A percentile compares a stretch with the other conserved stretches of the same genome.
Evolutionary conservation across 2,113 vertebrate species (phyloP).

Genomic region (Corydoras sp.): DNA sequence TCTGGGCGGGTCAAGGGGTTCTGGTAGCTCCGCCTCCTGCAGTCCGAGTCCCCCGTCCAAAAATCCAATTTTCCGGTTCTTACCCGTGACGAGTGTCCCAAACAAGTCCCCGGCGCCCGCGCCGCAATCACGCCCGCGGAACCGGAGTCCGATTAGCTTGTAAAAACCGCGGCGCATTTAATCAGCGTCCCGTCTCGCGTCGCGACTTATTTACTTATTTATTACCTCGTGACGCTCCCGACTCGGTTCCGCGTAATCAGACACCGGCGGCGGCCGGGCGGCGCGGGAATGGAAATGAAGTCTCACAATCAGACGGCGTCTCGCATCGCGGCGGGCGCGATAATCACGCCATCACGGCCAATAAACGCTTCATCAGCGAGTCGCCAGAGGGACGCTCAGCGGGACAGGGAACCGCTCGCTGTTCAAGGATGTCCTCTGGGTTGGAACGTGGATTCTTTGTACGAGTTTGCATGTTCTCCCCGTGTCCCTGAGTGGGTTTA

Average conservation of each 20-base stretch:
- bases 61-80: constrained; percentile 7
- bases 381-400: not conserved
- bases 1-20: too few species aligned
- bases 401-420: too few species aligned
- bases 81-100: not conserved
- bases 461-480: too few species aligned
- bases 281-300: constrained; percentile 1
- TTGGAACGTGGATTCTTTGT: too few species aligned
- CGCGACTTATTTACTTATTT: constrained; percentile 19
- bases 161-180: constrained; percentile 1
- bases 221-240: not conserved
- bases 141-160: constrained; percentile 19
- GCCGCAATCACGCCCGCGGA: constrained; percentile 3
- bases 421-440: too few species aligned
- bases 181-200: constrained; percentile 9
- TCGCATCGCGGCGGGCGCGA: not conserved
- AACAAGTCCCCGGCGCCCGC: constrained; percentile 10
- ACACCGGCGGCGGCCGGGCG: not conserved
- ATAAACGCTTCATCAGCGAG: not conserved
- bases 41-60: not conserved
- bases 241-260: not conserved
- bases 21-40: not conserved
- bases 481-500: too few species aligned
- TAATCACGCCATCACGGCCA: not conserved
- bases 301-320: not conserved